phyloP scores from a whole-genome alignment of 2,797 vertebrate genomes.

The Microcaecilia unicolor region DNA sequence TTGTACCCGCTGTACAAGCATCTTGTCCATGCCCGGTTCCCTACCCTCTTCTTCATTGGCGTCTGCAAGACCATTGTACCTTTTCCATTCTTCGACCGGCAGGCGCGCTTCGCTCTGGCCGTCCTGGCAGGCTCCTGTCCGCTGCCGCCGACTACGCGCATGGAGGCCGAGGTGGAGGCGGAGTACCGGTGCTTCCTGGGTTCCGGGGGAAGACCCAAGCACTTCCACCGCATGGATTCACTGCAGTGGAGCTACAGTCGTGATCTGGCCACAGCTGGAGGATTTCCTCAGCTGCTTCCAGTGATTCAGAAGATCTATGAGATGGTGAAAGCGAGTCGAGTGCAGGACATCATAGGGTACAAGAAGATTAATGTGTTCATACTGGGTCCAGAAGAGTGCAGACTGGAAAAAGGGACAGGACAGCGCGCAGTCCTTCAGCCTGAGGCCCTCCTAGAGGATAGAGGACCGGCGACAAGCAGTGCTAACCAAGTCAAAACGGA shows the following conservation, averaged over 20 bases:
- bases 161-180: constrained; percentile 41
- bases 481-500: too few relatives aligned
- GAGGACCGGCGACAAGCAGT: too few relatives aligned
- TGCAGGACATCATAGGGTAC: background rate
- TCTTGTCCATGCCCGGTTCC: constrained; percentile 51
- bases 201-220: constrained; percentile 31
- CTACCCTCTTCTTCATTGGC: constrained; percentile 59
- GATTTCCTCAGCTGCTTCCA: constrained; percentile 36
- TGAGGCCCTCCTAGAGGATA: too few relatives aligned
- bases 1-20: constrained; percentile 52
- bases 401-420: background rate
- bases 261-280: constrained; percentile 34
- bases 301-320: constrained; percentile 42
- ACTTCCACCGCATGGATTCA: constrained; percentile 43
- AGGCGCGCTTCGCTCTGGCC: constrained; percentile 47
- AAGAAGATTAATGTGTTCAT: constrained; percentile 1
- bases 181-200: constrained; percentile 17
- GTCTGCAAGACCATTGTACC: constrained; percentile 61
- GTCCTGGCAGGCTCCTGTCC: constrained; percentile 41
- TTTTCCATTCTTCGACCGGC: constrained; percentile 61
- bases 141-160: constrained; percentile 41
- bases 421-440: background rate
- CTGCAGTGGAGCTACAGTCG: constrained; percentile 60
- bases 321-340: background rate
- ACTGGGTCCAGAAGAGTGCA: background rate